Conservation (phyloP, 2,888 invertebrate genomes). For the Cyclophora punctaria region DNA sequence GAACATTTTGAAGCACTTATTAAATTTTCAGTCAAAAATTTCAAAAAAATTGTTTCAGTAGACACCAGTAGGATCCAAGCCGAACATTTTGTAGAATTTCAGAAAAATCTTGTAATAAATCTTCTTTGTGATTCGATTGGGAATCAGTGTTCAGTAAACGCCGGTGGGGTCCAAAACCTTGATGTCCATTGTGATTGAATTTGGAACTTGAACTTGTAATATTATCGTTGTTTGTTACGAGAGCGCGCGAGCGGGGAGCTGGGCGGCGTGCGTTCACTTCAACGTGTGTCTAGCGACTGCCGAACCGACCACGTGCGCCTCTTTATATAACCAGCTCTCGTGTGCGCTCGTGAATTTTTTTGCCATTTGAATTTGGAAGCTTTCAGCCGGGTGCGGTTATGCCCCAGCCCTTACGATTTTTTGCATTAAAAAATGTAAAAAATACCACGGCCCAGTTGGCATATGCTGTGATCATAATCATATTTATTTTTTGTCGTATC, state of each 20-base stretch:
- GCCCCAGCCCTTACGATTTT: constrained; percentile 60
- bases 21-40: constrained; percentile 11
- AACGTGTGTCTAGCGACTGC: constrained; percentile 52
- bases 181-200: constrained; percentile 52
- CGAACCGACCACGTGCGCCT: constrained; percentile 55
- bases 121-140: constrained; percentile 16
- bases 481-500: constrained; percentile 5
- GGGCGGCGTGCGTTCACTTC: constrained; percentile 46
- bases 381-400: constrained; percentile 67
- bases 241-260: constrained; percentile 33
- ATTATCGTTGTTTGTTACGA: constrained; percentile 69
- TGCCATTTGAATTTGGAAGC: constrained; percentile 71
- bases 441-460: constrained; percentile 40
- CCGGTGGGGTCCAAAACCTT: constrained; percentile 69
- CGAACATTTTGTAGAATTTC: constrained; percentile 43
- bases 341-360: constrained; percentile 64
- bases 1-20: constrained; percentile 44
- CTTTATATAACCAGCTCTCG: constrained; percentile 60
- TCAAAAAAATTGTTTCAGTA: constrained; percentile 37
- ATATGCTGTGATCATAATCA: constrained; percentile 30
- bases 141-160: constrained; percentile 48
- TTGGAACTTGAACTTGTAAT: constrained; percentile 40
- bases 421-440: constrained; percentile 34
- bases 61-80: constrained; percentile 60
- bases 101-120: constrained; percentile 8